Percentiles rank a stretch among this genome's conserved stretches.
phyloP scores from a whole-genome alignment of 2,797 vertebrate species.

The Microcaecilia unicolor region DNA sequence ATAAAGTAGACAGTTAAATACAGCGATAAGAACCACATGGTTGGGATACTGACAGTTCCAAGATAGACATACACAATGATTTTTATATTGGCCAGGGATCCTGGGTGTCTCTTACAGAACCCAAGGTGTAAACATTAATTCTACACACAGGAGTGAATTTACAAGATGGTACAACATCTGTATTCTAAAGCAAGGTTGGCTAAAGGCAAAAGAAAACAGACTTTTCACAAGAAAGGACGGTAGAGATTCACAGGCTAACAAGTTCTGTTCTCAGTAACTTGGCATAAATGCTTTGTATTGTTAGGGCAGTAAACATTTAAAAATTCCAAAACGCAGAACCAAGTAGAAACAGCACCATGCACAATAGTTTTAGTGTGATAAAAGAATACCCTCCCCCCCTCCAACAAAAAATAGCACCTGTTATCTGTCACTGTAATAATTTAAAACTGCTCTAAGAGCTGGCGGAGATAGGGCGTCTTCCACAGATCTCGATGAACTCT shows the following conservation, averaged over 20 bases:
- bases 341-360: conserved; percentile 63
- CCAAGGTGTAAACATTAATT: conserved; percentile 47
- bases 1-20: conserved; percentile 56
- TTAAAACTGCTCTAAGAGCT: conserved; percentile 93
- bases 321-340: conserved; percentile 51
- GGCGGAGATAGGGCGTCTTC: conserved; percentile 86
- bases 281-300: conserved; percentile 37
- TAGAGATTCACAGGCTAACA: conserved; percentile 46
- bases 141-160: conserved; percentile 56
- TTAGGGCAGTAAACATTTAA: conserved; percentile 36
- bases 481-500: conserved; percentile 78
- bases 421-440: conserved; percentile 36
- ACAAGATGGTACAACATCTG: conserved; percentile 59
- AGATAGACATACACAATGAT: conserved; percentile 53
- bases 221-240: conserved; percentile 59
- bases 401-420: conserved; percentile 60
- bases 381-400: no score
- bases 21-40: conserved; percentile 45
- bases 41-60: conserved; percentile 53
- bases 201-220: conserved; percentile 31
- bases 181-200: conserved; percentile 58
- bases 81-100: conserved; percentile 41
- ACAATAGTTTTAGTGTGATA: conserved; percentile 55
- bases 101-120: conserved; percentile 48
- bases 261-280: conserved; percentile 29